These are phyloP conservation scores for Dallia pectoralis DNA, from an alignment of 2,797 vertebrate species.

Conservation along the genomic window DNA sequence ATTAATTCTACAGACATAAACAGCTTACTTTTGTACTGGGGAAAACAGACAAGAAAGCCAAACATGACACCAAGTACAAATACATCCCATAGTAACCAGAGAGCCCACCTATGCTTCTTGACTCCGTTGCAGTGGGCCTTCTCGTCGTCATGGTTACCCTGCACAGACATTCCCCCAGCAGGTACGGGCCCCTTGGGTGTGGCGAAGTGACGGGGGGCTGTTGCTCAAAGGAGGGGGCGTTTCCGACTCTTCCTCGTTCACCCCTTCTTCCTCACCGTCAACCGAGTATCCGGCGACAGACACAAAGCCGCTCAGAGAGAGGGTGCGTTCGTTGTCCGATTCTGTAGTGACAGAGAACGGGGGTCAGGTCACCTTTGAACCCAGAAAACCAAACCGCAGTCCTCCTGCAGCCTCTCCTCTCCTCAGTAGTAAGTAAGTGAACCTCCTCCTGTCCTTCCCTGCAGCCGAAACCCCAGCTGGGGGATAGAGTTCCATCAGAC, in stretches of 20 bases:
- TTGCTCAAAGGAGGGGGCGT: conserved; percentile 65
- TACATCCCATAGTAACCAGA: not conserved
- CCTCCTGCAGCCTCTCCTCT: not conserved
- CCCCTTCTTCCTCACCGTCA: conserved; percentile 67
- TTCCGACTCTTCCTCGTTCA: conserved; percentile 75
- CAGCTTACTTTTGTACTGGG: not conserved
- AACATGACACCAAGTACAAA: conserved; percentile 34
- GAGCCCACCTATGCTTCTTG: conserved; percentile 90
- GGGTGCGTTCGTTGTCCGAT: conserved; percentile 83
- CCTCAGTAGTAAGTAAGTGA: conserved; percentile 37
- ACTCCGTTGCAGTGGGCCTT: conserved; percentile 86
- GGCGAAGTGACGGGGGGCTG: conserved; percentile 48
- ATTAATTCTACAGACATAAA: not conserved
- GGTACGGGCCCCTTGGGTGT: conserved; percentile 61
- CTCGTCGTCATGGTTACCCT: conserved; percentile 81
- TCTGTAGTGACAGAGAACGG: conserved; percentile 71
- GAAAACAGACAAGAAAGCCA: not conserved
- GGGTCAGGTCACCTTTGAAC: conserved; percentile 48
- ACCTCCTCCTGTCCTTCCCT: conserved; percentile 34
- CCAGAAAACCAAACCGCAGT: not conserved
- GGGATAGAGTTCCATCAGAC: conserved; percentile 67
- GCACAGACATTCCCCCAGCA: conserved; percentile 80
- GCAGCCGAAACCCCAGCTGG: conserved; percentile 65
- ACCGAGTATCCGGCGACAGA: conserved; percentile 75
- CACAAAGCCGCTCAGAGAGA: conserved; percentile 89